Percentiles rank a stretch among this genome's conserved stretches.
Conservation (phyloP, 2,888 invertebrate species). For the Euzetes globulus region DNA sequence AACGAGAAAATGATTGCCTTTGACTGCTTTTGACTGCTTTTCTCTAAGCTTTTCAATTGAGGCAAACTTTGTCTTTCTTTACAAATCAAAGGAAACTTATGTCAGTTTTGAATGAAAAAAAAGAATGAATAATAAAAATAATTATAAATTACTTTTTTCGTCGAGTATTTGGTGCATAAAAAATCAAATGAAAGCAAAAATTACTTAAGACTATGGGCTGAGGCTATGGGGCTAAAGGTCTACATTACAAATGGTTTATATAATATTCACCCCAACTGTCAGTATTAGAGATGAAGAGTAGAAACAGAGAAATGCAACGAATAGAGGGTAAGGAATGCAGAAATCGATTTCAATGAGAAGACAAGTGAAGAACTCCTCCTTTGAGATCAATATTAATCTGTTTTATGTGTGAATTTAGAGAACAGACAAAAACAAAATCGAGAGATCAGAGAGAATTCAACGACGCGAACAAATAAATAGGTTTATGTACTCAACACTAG, state of each 20-base stretch:
- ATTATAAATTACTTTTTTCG: background rate
- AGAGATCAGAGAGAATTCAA: slow-evolving; percentile 1
- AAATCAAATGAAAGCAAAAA: background rate
- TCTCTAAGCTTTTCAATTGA: no score
- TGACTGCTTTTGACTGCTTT: no score
- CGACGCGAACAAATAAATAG: slow-evolving; percentile 13
- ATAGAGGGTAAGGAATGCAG: background rate
- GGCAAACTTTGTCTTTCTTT: no score
- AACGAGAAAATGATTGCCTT: background rate
- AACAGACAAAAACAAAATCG: slow-evolving; percentile 5
- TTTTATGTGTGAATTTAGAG: slow-evolving; percentile 17
- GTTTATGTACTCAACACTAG: slow-evolving; percentile 6
- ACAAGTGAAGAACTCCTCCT: background rate
- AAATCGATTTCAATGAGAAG: background rate
- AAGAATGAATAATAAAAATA: background rate
- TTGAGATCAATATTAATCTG: slow-evolving; percentile 26
- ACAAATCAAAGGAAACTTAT: no score
- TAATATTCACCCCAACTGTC: slow-evolving; percentile 26
- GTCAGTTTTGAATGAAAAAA: background rate
- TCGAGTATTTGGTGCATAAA: background rate
- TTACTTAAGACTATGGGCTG: background rate
- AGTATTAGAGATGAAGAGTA: background rate
- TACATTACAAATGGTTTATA: slow-evolving; percentile 17
- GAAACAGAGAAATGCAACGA: background rate
- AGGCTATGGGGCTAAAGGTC: slow-evolving; percentile 14